phyloP scores from a whole-genome alignment of 64 coral and sea anemone species.

The Stichodactyla mertensii region DNA sequence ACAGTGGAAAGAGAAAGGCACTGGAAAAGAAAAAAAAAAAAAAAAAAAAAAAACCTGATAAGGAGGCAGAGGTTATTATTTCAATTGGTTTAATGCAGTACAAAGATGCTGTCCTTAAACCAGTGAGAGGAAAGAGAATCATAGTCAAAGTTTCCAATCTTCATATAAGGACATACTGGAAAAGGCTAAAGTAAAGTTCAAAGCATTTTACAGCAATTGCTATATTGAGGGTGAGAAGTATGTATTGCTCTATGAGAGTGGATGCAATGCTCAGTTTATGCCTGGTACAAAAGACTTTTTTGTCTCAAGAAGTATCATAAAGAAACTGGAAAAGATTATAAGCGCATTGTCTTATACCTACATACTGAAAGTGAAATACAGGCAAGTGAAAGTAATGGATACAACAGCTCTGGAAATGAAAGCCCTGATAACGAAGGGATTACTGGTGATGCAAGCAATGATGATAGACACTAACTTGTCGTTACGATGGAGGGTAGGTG shows the following conservation, averaged over 20 bases:
- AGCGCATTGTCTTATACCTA: constrained; percentile 56
- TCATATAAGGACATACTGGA: constrained; percentile 31
- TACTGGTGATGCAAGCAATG: too few species aligned
- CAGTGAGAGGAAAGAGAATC: too few species aligned
- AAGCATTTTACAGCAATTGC: constrained; percentile 42
- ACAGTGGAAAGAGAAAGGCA: too few species aligned
- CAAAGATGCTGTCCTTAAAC: too few species aligned
- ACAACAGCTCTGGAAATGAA: background rate
- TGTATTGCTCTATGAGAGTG: constrained; percentile 40
- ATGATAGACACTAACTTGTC: too few species aligned
- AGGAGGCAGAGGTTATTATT: too few species aligned
- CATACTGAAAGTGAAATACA: background rate
- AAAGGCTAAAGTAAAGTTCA: too few species aligned
- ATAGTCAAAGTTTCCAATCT: constrained; percentile 19
- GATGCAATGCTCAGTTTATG: background rate
- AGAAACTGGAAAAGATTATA: constrained; percentile 61
- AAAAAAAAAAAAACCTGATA: too few species aligned
- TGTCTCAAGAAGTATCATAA: constrained; percentile 35
- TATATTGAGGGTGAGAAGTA: constrained; percentile 55
- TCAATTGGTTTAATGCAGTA: too few species aligned
- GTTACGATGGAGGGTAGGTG: too few species aligned
- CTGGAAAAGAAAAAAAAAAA: too few species aligned
- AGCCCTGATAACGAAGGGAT: background rate
- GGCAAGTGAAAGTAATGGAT: too few species aligned
- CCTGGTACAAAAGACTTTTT: constrained; percentile 51